Conservation (phyloP, 37 sponge, comb jelly and placozoan species). For the Corticium candelabrum region DNA sequence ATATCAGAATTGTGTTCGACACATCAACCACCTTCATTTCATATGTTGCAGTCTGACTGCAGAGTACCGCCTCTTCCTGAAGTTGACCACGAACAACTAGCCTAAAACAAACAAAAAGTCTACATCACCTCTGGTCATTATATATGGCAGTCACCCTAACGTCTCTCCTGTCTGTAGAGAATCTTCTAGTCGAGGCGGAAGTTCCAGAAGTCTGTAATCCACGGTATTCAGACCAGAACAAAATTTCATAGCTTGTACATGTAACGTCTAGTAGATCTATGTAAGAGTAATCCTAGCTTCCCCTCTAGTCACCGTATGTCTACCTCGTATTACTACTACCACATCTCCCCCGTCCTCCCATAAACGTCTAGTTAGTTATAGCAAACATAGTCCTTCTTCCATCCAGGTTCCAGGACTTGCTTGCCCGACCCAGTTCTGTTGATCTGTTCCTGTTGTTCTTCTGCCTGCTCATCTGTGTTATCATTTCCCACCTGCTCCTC, state of each 20-base stretch:
- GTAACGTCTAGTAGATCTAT: too few species aligned
- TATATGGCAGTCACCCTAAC: slow-evolving; percentile 24
- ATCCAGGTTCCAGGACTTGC: too few species aligned
- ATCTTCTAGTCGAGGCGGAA: slow-evolving; percentile 20
- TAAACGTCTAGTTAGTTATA: too few species aligned
- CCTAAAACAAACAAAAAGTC: slow-evolving; percentile 18
- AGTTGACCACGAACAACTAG: slow-evolving; percentile 67
- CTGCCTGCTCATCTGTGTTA: too few species aligned
- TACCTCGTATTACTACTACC: too few species aligned
- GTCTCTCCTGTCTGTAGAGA: slow-evolving; percentile 30
- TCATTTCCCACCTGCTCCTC: too few species aligned
- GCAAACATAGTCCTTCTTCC: too few species aligned
- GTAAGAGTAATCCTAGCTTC: too few species aligned
- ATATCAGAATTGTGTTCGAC: slow-evolving; percentile 75
- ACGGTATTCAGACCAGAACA: slow-evolving; percentile 27
- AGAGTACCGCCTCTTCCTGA: slow-evolving; percentile 74
- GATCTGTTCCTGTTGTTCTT: too few species aligned
- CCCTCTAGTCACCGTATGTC: too few species aligned
- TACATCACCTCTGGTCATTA: not conserved
- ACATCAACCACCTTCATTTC: slow-evolving; percentile 74
- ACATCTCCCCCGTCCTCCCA: too few species aligned
- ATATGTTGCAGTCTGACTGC: slow-evolving; percentile 54
- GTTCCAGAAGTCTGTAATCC: slow-evolving; percentile 39
- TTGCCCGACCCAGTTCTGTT: too few species aligned
- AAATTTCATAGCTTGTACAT: slow-evolving; percentile 6